Base-by-base conservation (phyloP, 2,888 invertebrate species). In the Rutpela maculata region DNA sequence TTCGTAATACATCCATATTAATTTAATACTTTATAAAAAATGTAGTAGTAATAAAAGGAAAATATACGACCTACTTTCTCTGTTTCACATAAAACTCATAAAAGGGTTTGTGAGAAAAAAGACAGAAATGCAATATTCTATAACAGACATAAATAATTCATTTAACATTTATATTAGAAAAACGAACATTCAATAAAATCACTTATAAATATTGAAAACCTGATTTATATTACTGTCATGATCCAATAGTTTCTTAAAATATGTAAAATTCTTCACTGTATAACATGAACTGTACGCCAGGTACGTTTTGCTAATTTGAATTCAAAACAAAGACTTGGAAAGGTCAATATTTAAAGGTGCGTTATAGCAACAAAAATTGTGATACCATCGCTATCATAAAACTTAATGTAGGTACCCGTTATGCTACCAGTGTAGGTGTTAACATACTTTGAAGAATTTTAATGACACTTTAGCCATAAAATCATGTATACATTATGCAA, bases 401-500 rank as follows among this genome's bases (percentile, higher is more conserved):
- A 19, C 19, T 59, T 59, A 70, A 35, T 59, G 50, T 50, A 26
- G 26, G 31, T 55, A 31, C 31, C 69, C 18, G 31, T 35, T 70
- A 35, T 35, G 68, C 55, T 57, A 35, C 59, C 50, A 60, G 63
- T 68, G 76, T 76, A 71, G 76, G 76, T 67, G 76, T 76, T 72
- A 72, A 67, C 72, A 76, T 38, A 67, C 67, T 66, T 66, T 26
- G 18, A 76, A 67, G 67, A 76, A 76, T 72, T 72, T 76, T 72
- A 68, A 76, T 22, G 67, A 67, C 68, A 70, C 43, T 17, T 66
- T 17, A 31, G 35, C 31, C 69, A 59, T 70, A 70, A 70, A 70
- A 11, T 38, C 19, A 35, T 31, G n/a, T 68, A 26, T 26, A 50
- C n/a, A 35, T 35, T 35, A 17, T 56, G 56, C 56, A 68, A 68